Conservation (phyloP, 1,140 invertebrate species). For the Paralvinella palmiformis region DNA sequence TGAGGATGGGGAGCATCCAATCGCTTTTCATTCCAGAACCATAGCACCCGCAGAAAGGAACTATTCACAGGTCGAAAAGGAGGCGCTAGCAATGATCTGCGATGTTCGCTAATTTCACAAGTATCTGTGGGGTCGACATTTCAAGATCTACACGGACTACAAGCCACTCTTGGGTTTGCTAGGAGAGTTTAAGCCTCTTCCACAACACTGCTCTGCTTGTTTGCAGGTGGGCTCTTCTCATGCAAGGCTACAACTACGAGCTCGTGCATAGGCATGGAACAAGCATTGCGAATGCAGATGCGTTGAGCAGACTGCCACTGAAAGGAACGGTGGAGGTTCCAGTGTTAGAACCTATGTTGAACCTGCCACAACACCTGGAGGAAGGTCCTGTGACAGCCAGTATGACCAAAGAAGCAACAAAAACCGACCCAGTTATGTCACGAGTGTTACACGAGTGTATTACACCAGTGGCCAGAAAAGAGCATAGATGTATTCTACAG, state of each 20-base stretch:
- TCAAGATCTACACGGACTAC: constrained; percentile 50
- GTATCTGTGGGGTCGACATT: constrained; percentile 48
- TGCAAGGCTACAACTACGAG: constrained; percentile 20
- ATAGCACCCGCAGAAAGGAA: constrained; percentile 49
- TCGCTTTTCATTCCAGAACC: constrained; percentile 49
- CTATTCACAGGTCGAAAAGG: constrained; percentile 53
- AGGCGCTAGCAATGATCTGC: constrained; percentile 52
- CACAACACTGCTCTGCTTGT: constrained; percentile 28
- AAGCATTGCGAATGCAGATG: constrained; percentile 11
- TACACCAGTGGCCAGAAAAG: neutral
- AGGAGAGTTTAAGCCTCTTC: constrained; percentile 31
- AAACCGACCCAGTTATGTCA: constrained; percentile 9
- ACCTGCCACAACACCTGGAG: neutral
- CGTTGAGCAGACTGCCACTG: constrained; percentile 7
- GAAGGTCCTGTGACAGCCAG: neutral
- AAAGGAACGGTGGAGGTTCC: neutral
- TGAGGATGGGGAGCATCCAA: too few relatives aligned
- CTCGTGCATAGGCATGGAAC: constrained; percentile 16
- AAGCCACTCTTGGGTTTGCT: constrained; percentile 44
- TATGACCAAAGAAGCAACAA: neutral
- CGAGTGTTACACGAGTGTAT: neutral
- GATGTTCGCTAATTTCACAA: constrained; percentile 47
- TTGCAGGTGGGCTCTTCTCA: constrained; percentile 24
- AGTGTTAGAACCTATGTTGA: constrained; percentile 16
- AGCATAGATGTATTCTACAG: neutral